These are phyloP conservation scores for Aporophyla lueneburgensis DNA, from an alignment of 2,888 invertebrate species.

Conservation along the genomic window DNA sequence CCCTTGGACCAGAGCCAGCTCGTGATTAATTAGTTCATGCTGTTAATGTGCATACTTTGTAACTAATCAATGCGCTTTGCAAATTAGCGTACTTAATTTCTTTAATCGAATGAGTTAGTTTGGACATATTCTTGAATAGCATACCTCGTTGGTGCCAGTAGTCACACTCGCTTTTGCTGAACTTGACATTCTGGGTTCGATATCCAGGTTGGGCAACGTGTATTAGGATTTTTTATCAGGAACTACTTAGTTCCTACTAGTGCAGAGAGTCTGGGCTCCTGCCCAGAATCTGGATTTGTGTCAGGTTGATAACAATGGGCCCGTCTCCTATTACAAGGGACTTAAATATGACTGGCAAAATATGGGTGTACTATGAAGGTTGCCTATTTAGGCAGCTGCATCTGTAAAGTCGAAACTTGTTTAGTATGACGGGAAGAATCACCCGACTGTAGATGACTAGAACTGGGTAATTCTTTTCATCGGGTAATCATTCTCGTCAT, in stretches of 20 bases:
- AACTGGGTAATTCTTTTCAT: too few species aligned
- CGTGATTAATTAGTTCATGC: slow-evolving; percentile 7
- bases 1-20: not conserved
- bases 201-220: not conserved
- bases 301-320: not conserved
- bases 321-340: not conserved
- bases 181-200: not conserved
- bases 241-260: not conserved
- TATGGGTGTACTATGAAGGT: too few species aligned
- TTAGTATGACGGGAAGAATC: too few species aligned
- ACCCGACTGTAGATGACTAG: too few species aligned
- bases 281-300: not conserved
- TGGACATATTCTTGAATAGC: not conserved
- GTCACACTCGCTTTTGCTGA: not conserved
- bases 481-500: too few species aligned
- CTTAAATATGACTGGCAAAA: not conserved
- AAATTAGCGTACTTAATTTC: slow-evolving; percentile 10
- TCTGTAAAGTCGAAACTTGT: too few species aligned
- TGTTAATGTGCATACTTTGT: not conserved
- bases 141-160: too few species aligned
- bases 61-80: slow-evolving; percentile 30
- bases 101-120: not conserved
- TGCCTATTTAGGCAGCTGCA: too few species aligned
- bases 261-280: too few species aligned
- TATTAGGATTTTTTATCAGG: not conserved